These are phyloP conservation scores for Ptilorrhoa leucosticta DNA, from an alignment of 2,113 vertebrate species.

Conservation along the genomic window DNA sequence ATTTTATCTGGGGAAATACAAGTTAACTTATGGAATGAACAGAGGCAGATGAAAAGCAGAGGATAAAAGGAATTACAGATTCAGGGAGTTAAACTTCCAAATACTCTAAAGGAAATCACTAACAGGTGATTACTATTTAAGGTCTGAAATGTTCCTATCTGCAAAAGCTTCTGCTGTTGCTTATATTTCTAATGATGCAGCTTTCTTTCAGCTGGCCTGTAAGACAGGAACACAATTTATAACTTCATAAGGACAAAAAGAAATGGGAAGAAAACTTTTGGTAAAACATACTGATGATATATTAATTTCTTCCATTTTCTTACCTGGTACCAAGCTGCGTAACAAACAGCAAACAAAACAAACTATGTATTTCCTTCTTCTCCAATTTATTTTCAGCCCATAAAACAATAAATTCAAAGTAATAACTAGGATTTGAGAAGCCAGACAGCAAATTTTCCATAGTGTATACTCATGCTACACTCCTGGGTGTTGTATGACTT, in stretches of 20 bases:
- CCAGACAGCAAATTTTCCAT: neutral
- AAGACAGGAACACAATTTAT: neutral
- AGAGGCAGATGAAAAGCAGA: neutral
- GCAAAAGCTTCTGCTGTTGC: neutral
- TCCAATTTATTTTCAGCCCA: neutral
- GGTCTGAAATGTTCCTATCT: neutral
- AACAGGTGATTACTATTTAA: neutral
- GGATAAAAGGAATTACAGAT: neutral
- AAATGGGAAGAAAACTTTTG: neutral
- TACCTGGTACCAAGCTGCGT: neutral
- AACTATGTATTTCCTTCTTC: neutral
- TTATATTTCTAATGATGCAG: neutral
- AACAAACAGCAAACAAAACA: neutral
- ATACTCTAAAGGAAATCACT: neutral
- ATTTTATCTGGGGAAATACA: neutral
- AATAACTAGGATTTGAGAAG: neutral
- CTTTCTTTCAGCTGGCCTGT: neutral
- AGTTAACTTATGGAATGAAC: neutral
- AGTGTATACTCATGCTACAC: fast-evolving
- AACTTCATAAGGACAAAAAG: neutral
- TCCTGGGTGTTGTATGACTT: fast-evolving
- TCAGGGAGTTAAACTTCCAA: neutral
- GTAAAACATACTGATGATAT: neutral
- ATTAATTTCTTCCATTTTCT: neutral
- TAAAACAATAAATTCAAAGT: neutral